Evolutionary conservation across 2,797 vertebrate genomes (phyloP).

Genomic region (Pyrocephalus nanus): DNA sequence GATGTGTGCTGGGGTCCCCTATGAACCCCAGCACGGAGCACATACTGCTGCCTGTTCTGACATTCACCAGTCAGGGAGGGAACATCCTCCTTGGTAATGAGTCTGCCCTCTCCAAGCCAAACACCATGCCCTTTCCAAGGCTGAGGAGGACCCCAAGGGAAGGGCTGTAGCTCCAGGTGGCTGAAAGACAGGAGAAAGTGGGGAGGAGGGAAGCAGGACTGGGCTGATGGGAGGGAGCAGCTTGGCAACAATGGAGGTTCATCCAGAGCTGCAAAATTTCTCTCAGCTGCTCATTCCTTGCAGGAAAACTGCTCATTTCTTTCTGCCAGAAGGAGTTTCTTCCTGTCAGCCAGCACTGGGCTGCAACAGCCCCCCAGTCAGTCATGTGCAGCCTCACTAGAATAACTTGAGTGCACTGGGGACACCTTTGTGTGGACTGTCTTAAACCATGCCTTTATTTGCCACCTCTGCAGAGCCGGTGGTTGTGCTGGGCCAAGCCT

Average conservation of each 20-base stretch:
- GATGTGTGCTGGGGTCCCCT: fast-evolving
- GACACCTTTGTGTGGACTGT: not conserved
- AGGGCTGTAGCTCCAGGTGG: conserved; percentile 38
- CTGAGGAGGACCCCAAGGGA: not conserved
- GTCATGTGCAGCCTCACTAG: not conserved
- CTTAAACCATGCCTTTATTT: not conserved
- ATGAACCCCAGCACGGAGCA: not conserved
- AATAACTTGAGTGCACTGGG: not conserved
- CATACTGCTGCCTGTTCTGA: not conserved
- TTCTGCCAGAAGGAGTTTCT: conserved; percentile 2
- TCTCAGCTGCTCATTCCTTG: not conserved
- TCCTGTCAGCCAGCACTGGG: not conserved
- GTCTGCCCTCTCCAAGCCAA: not conserved
- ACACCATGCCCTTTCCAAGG: not conserved
- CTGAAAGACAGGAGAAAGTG: not conserved
- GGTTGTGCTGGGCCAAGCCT: not conserved
- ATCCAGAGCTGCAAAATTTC: not conserved
- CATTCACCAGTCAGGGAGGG: not conserved
- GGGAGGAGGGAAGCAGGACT: not conserved
- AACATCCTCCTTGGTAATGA: not conserved
- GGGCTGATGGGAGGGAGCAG: not conserved
- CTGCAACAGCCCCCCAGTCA: not conserved
- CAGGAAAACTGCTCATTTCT: conserved; percentile 3
- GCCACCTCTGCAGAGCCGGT: not conserved
- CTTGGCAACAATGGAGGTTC: not conserved